Evolutionary conservation across 2,888 invertebrate genomes (phyloP).

Genomic region (Aquatica leii): DNA sequence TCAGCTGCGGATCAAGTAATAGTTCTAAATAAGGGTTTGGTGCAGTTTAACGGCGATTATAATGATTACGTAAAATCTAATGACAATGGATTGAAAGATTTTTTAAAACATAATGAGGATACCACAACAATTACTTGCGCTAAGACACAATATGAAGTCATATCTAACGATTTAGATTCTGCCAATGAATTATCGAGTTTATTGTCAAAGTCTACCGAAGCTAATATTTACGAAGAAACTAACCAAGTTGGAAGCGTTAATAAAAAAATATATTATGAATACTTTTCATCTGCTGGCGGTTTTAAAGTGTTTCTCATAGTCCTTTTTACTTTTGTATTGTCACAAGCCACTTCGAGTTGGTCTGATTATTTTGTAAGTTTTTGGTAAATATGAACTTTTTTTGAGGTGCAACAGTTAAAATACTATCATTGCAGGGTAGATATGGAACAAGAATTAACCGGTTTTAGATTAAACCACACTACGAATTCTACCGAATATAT

Average conservation of each 20-base stretch:
- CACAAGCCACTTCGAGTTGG: constrained; percentile 42
- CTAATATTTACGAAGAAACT: constrained; percentile 43
- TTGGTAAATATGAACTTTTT: constrained; percentile 28
- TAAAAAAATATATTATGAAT: constrained; percentile 43
- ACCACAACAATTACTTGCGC: no score
- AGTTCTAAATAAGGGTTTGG: constrained; percentile 64
- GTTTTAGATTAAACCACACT: constrained; percentile 25
- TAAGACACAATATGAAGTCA: no score
- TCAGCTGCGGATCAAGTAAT: constrained; percentile 61
- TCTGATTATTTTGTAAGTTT: constrained; percentile 45
- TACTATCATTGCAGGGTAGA: constrained; percentile 35
- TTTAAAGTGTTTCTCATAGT: constrained; percentile 37
- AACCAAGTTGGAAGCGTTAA: constrained; percentile 46
- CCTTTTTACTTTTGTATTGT: constrained; percentile 38
- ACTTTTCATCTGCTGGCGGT: constrained; percentile 47
- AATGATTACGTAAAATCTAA: constrained; percentile 27
- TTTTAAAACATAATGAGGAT: constrained; percentile 48
- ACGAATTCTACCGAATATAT: constrained; percentile 32
- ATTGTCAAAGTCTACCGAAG: no score
- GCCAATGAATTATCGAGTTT: no score
- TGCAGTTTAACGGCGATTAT: constrained; percentile 70
- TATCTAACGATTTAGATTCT: no score
- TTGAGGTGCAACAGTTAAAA: background rate
- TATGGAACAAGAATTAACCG: constrained; percentile 36
- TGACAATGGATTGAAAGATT: constrained; percentile 10